Base-by-base conservation (phyloP, 2,113 vertebrate genomes). In the Gopherus evgoodei region DNA sequence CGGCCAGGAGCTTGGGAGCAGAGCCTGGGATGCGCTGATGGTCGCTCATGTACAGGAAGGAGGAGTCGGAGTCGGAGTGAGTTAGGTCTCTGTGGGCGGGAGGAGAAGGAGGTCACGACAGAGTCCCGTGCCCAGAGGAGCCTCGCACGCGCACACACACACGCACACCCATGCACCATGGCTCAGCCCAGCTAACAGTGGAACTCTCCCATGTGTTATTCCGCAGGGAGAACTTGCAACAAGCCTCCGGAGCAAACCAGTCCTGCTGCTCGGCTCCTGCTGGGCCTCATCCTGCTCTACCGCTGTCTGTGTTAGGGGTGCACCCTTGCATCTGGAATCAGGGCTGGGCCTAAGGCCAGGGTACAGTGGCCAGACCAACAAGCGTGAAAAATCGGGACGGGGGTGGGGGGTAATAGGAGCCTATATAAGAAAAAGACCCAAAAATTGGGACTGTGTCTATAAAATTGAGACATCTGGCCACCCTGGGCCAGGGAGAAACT, bases 51-150 rank as follows among this genome's bases (percentile, higher is more conserved):
- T 99, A 99, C 27, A 98, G 99, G 95, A 99, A 98, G 97, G 99
- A 99, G 82, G 99, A 99, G 94, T 99, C 99, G 0, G 99, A 99
- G 96, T 99, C 99, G 6, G 99, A 99, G 97, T 98, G 99, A 93
- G 99, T 99, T 90, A 99, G 97, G 96, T 99, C 99, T 98, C 99
- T 99, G 96, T 56, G 96, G 90, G 91, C 17, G 91, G 83, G 31
- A 42, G 35, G 2, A 25, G 56, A 52, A 72, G 13, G 17, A 38
- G 50, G 85, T 31, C 2, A 0, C 4, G 1, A 0, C 0, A 96
- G 92, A 0, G 27, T 3, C 12, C 2, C 6, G 0, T 11, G 29
- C 10, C 8, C 5, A 0, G 24, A 2, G 2, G 38, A 35, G 49
- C 38, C 17, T 1, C 1, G 11, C 25, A 10, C 54, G 3, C 7